Evolutionary conservation across 2,888 invertebrate species (phyloP), one percentile per base, ranked within the genome.

Genomic region (Poecilobothrus nobilitatus): DNA sequence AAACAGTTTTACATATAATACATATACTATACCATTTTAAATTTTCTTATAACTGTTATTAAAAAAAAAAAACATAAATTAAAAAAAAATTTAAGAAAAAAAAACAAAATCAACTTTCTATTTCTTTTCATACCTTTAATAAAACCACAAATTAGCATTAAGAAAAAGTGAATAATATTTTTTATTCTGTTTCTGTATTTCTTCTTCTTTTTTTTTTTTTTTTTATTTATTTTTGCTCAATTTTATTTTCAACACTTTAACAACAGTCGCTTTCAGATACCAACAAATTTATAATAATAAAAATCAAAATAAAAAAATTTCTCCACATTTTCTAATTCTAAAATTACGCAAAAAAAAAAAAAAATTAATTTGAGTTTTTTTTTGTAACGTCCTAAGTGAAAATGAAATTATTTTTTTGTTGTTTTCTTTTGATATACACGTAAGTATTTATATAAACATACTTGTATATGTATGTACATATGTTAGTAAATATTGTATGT

Each of bases 21-120:
- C 5, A 27, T 27, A 27, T 27, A 27, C 27, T 4, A 27, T 27
- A 27, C 3, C 5, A 27, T 27, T 27, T 27, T 6, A 53, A 53
- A n/a, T 53, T 53, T 53, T 41, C 41, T 41, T 53, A 53, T 53
- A 53, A 53, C 53, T 53, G 53, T 53, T 53, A 53, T 53, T 53
- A 2, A 53, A 18, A 53, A 53, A 53, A 53, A 53, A 53, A 18
- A 53, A 53, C n/a, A n/a, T n/a, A 53, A 53, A 53, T 12, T 18
- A 15, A 53, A 53, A 53, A 53, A 15, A 15, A 53, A n/a, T n/a
- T n/a, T n/a, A n/a, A n/a, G n/a, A n/a, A 53, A 18, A 18, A n/a
- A 15, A 53, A 53, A n/a, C 37, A 10, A 37, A 37, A 37, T 5
- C 53, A 53, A 53, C 53, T 53, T 53, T 53, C 53, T 53, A 53